phyloP scores from a whole-genome alignment of 2,888 invertebrate species.

The Sinhomidia bicolor region DNA sequence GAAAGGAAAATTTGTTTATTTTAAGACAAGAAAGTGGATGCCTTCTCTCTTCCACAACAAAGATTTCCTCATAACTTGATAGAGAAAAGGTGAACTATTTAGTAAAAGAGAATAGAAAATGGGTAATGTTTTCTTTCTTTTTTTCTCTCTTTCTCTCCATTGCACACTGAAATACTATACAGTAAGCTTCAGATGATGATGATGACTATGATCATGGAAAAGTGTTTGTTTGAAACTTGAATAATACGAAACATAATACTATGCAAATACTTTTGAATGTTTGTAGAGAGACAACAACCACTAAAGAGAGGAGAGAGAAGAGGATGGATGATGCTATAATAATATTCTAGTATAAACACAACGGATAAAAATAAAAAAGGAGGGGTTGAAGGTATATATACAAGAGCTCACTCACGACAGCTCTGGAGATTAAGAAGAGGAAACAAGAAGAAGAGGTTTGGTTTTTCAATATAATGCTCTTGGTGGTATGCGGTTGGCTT shows the following conservation, averaged over 20 bases:
- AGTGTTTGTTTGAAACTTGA: conserved; percentile 55
- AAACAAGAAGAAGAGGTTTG: not conserved
- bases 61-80: not conserved
- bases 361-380: not conserved
- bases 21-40: too few relatives aligned
- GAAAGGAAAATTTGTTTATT: too few relatives aligned
- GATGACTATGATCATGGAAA: conserved; percentile 9
- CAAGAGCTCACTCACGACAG: not conserved
- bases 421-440: not conserved
- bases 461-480: not conserved
- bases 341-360: not conserved
- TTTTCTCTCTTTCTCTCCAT: not conserved
- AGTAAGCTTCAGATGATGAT: conserved; percentile 5
- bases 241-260: conserved; percentile 62
- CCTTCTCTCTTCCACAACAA: not conserved
- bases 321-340: not conserved
- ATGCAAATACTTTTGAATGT: conserved; percentile 34
- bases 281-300: conserved; percentile 23
- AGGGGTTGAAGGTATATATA: too few relatives aligned
- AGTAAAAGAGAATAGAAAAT: not conserved
- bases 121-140: not conserved
- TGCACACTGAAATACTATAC: not conserved
- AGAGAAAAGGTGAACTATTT: conserved; percentile 17
- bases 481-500: not conserved
- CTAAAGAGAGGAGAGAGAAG: too few relatives aligned